Base-by-base conservation (phyloP, 2,888 invertebrate species). In the Acronicta aceris region DNA sequence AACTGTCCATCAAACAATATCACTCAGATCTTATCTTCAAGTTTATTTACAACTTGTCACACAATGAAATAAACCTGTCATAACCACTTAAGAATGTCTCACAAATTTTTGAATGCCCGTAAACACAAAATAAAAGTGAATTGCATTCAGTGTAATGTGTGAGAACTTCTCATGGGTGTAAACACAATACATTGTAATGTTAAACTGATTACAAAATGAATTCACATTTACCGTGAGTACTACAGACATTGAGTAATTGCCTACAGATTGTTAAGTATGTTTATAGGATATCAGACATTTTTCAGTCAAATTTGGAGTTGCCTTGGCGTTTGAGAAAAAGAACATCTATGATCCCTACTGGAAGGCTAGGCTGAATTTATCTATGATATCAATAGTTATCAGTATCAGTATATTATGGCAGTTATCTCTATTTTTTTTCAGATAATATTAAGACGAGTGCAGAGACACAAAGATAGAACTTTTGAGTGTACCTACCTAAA, bases 151-250 rank as follows among this genome's bases (percentile, higher is more conserved):
- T 15, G 27, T 68, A 59, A 48, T 57, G 62, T 58, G 54, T 77
- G 74, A 53, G 74, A 75, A 71, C 21, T 61, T 75, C 60, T 53
- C 78, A 64, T 57, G 56, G 38, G 30, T 2, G 10, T 56, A 36
- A 59, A 74, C 61, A 68, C 59, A 69, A 69, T 65, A 50, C 48
- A 50, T 51, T 50, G 72, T 66, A 61, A 30, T 0, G 0, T 63
- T 61, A 64, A 65, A 60, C 53, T 52, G 53, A 50, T 71, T 59
- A 61, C 67, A 59, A 74, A 38, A 61, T 1, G 0, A 7, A 43
- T 42, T 27, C 15, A 54, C 43, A 13, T 69, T 66, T 45, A 15
- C 16, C 27, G 36, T 45, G 38, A 25, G 38, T 61, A 61, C 13
- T 59, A 40, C n/a, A 16, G 40, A 47, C 45, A 42, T 56, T 60